These are phyloP conservation scores for Drosophila burlai DNA, from an alignment of 1,140 invertebrate genomes.

Conservation along the genomic window DNA sequence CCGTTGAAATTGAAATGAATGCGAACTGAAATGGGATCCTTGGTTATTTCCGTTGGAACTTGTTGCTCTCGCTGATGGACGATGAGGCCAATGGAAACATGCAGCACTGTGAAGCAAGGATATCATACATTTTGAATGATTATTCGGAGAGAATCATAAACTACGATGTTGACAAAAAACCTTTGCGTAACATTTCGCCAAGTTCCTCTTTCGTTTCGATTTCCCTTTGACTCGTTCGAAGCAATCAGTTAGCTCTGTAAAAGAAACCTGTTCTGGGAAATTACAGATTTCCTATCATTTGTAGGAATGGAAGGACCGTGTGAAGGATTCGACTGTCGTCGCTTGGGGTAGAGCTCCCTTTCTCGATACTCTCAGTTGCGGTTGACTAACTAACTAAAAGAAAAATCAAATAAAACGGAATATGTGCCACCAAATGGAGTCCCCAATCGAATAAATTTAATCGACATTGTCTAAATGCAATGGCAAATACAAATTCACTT, in stretches of 20 bases:
- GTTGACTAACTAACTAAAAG: conserved; percentile 17
- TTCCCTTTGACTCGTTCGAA: not conserved
- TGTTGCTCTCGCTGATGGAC: conserved; percentile 50
- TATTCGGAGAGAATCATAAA: not conserved
- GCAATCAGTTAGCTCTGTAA: not conserved
- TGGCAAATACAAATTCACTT: conserved; percentile 67
- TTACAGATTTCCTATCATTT: not conserved
- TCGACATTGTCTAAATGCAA: conserved; percentile 59
- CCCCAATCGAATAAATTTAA: conserved; percentile 44
- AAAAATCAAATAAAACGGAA: conserved; percentile 41
- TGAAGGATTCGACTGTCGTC: not conserved
- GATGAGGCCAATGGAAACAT: conserved; percentile 37
- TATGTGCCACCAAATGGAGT: conserved; percentile 11
- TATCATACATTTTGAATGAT: conserved; percentile 14
- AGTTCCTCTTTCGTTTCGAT: not conserved
- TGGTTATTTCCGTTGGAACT: conserved; percentile 19
- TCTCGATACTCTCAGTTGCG: conserved; percentile 6
- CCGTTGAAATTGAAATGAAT: conserved; percentile 61
- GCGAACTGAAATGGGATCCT: conserved; percentile 22
- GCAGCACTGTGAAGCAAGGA: not conserved
- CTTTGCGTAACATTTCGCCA: not conserved
- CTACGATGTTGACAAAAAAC: not conserved
- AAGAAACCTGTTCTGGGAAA: not conserved
- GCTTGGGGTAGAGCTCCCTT: not conserved
- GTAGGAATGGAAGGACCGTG: not conserved